Conservation (phyloP, 2,888 invertebrate genomes). For the Hesperia comma region DNA sequence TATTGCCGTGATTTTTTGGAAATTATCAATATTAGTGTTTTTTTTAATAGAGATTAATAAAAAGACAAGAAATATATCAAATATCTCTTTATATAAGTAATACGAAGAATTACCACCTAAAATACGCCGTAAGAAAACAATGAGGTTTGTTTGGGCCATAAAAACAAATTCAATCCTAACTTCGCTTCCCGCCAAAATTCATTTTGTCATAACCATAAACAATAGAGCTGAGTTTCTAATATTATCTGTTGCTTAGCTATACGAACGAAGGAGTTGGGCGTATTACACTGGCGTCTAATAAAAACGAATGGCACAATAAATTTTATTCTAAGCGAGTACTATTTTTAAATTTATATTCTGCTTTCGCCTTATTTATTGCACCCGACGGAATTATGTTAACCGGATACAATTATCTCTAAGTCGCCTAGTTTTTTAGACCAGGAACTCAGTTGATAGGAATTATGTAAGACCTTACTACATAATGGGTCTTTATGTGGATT, state of each 20-base stretch:
- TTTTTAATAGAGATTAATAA: too few species aligned
- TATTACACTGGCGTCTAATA: slow-evolving; percentile 37
- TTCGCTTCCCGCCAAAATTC: slow-evolving; percentile 30
- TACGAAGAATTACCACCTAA: neutral
- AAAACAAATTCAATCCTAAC: slow-evolving; percentile 17
- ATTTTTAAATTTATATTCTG: slow-evolving; percentile 46
- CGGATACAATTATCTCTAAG: slow-evolving; percentile 37
- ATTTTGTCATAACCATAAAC: slow-evolving; percentile 31
- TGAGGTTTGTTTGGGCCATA: slow-evolving; percentile 3
- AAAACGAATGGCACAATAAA: slow-evolving; percentile 45
- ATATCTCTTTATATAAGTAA: neutral
- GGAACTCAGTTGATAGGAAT: slow-evolving; percentile 23
- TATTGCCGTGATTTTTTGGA: neutral
- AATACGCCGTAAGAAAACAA: neutral
- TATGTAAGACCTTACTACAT: neutral
- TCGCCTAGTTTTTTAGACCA: slow-evolving; percentile 33
- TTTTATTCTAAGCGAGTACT: slow-evolving; percentile 43
- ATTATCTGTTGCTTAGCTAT: slow-evolving; percentile 36
- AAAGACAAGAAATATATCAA: too few species aligned
- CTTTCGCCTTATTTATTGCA: slow-evolving; percentile 42
- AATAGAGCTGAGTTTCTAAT: slow-evolving; percentile 33
- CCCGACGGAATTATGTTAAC: slow-evolving; percentile 43
- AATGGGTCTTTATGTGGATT: neutral
- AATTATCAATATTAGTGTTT: too few species aligned
- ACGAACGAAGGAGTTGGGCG: slow-evolving; percentile 31